Conservation (phyloP, 2,113 vertebrate genomes). For the Thermophis baileyi region DNA sequence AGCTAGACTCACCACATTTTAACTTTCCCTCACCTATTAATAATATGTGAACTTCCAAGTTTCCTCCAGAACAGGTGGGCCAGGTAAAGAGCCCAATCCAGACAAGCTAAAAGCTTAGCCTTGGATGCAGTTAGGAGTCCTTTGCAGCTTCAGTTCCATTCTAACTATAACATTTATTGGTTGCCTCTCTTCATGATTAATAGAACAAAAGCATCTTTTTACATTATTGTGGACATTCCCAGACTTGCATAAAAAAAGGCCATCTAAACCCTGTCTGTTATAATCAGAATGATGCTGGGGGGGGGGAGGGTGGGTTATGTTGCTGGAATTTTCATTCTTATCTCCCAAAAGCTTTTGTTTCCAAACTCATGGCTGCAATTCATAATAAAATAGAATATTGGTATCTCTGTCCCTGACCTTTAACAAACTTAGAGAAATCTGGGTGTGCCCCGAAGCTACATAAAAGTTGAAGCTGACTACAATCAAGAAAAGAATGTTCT, state of each 20-base stretch:
- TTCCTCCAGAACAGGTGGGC: not conserved
- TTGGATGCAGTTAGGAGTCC: not conserved
- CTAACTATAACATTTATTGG: not conserved
- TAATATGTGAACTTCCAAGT: not conserved
- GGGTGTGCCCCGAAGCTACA: conserved; percentile 14
- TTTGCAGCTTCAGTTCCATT: not conserved
- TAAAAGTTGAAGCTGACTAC: not conserved
- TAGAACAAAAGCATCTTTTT: not conserved
- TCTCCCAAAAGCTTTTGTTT: conserved; percentile 50
- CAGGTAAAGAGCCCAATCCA: too few species aligned
- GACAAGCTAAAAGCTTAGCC: not conserved
- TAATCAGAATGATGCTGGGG: conserved; percentile 30
- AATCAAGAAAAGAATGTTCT: conserved; percentile 1
- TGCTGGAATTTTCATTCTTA: conserved; percentile 42
- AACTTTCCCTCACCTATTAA: not conserved
- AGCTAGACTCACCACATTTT: too few species aligned
- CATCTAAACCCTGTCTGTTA: not conserved
- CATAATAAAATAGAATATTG: conserved; percentile 20
- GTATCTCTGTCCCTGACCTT: conserved; percentile 16
- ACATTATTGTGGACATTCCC: not conserved
- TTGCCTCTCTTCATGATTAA: not conserved
- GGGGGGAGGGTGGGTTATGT: conserved; percentile 18
- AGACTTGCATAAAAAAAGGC: conserved; percentile 10
- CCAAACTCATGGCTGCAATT: conserved; percentile 24
- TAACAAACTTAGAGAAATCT: conserved; percentile 14